These are phyloP conservation scores for Uloborus plumipes DNA, from an alignment of 2,888 invertebrate species.

Conservation along the genomic window DNA sequence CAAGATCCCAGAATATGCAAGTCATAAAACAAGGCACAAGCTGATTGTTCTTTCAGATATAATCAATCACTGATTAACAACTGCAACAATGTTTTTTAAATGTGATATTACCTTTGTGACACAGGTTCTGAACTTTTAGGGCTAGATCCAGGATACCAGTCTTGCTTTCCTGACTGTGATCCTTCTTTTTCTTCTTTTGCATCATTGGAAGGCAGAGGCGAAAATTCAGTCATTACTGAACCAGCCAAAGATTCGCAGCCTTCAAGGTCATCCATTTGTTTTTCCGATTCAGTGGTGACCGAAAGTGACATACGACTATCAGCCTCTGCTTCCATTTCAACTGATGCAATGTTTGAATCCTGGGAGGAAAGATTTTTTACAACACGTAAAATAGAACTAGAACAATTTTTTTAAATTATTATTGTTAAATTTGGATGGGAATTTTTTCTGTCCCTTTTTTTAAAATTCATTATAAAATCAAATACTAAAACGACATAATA, in stretches of 20 bases:
- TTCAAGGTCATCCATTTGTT: slow-evolving; percentile 47
- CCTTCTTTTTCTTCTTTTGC: slow-evolving; percentile 42
- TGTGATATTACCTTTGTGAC: slow-evolving; percentile 42
- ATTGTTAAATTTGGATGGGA: too few species aligned
- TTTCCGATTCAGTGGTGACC: slow-evolving; percentile 36
- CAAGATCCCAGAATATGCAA: too few species aligned
- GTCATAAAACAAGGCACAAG: too few species aligned
- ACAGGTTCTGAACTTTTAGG: slow-evolving; percentile 66
- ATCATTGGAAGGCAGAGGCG: slow-evolving; percentile 31
- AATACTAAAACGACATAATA: too few species aligned
- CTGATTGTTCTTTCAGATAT: too few species aligned
- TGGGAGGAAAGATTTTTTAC: slow-evolving; percentile 5
- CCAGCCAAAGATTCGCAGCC: slow-evolving; percentile 44
- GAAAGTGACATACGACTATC: slow-evolving; percentile 42
- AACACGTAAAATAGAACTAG: not conserved
- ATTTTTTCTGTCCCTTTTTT: too few species aligned
- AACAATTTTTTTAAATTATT: too few species aligned
- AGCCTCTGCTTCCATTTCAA: slow-evolving; percentile 26
- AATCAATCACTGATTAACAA: too few species aligned
- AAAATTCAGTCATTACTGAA: slow-evolving; percentile 39
- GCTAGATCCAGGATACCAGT: slow-evolving; percentile 50
- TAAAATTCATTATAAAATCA: too few species aligned
- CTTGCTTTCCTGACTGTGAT: slow-evolving; percentile 46
- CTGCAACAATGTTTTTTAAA: too few species aligned
- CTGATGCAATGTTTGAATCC: slow-evolving; percentile 5